A percentile compares a stretch with the other conserved stretches of the same genome.
Conservation (phyloP, 2,113 vertebrate species). For the Misgurnus anguillicaudatus region DNA sequence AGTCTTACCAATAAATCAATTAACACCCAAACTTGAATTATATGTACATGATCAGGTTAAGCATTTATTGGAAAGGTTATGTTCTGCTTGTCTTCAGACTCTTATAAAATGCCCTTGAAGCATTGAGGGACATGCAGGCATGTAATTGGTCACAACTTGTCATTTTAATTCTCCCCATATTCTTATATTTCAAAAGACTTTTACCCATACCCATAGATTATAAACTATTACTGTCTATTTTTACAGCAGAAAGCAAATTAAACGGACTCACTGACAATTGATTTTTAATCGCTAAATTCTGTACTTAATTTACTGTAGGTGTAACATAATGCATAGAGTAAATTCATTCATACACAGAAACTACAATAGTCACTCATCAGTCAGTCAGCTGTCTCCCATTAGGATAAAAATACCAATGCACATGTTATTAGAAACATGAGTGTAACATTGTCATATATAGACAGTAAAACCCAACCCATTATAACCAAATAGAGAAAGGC, state of each 20-base stretch:
- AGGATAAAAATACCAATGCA: constrained; percentile 51
- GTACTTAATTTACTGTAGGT: neutral
- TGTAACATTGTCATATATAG: constrained; percentile 49
- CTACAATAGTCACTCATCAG: neutral
- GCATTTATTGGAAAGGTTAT: no score
- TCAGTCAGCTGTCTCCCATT: constrained; percentile 7
- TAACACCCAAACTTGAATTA: no score
- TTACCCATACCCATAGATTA: no score
- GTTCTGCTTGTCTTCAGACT: no score
- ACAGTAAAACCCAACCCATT: constrained; percentile 42
- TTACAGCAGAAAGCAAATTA: neutral
- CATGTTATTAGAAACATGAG: neutral
- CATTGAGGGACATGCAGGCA: no score
- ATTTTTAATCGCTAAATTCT: neutral
- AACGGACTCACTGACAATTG: neutral
- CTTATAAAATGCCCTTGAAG: no score
- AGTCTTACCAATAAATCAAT: no score
- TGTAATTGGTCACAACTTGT: no score
- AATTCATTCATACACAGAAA: neutral
- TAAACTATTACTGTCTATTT: neutral
- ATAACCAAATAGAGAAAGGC: constrained; percentile 66
- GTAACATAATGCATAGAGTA: no score
- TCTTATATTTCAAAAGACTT: no score
- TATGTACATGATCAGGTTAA: no score
- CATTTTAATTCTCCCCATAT: no score